Evolutionary conservation across 2,113 vertebrate genomes (phyloP).

Genomic region (Stegastes partitus): DNA sequence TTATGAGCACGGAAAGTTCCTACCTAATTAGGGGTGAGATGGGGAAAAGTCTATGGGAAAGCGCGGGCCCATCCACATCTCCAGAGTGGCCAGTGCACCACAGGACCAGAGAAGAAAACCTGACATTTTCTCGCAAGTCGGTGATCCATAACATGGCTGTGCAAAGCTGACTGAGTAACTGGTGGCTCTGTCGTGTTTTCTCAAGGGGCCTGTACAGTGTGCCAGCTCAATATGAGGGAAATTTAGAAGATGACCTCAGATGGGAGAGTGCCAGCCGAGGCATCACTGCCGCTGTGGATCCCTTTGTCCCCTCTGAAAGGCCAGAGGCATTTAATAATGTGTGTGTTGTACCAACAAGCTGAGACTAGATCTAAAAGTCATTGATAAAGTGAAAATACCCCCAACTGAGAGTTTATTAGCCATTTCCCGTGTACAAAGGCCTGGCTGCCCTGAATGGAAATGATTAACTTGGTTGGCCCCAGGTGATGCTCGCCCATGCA

Average conservation of each 20-base stretch:
- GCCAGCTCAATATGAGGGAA: slow-evolving; percentile 41
- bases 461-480: slow-evolving; percentile 66
- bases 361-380: slow-evolving; percentile 21
- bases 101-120: slow-evolving; percentile 40
- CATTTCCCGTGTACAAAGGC: slow-evolving; percentile 42
- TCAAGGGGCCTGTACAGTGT: slow-evolving; percentile 21
- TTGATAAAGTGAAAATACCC: slow-evolving; percentile 50
- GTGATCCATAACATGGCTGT: slow-evolving; percentile 66
- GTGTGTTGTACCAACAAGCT: slow-evolving; percentile 25
- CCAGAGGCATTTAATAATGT: slow-evolving; percentile 37
- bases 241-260: slow-evolving; percentile 56
- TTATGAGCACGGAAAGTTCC: slow-evolving; percentile 81
- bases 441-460: slow-evolving; percentile 43
- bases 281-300: slow-evolving; percentile 24
- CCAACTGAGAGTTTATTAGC: slow-evolving; percentile 25
- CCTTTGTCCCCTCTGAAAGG: slow-evolving; percentile 36
- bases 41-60: slow-evolving; percentile 71
- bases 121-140: slow-evolving; percentile 55
- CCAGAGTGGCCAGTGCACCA: slow-evolving; percentile 43
- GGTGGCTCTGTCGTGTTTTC: slow-evolving; percentile 44
- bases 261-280: slow-evolving; percentile 28
- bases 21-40: slow-evolving; percentile 77
- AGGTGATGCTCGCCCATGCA: slow-evolving; percentile 61
- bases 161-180: slow-evolving; percentile 60
- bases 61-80: slow-evolving; percentile 52